A percentile compares a stretch with the other conserved stretches of the same genome.
Conservation (phyloP, 2,113 vertebrate species). For the Peromyscus maniculatus region DNA sequence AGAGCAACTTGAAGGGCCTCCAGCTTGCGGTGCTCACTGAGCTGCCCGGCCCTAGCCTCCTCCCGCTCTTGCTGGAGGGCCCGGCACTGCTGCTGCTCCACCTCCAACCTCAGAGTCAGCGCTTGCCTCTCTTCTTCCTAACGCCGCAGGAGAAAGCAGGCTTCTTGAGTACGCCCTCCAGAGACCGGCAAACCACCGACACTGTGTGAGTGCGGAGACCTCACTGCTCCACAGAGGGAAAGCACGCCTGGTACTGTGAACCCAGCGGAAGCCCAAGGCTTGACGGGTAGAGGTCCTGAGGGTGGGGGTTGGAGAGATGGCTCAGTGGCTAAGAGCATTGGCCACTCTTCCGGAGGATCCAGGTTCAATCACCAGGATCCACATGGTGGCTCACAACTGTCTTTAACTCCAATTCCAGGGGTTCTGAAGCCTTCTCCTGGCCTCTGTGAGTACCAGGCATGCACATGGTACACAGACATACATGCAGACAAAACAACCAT, state of each 20-base stretch:
- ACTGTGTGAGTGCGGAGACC: neutral
- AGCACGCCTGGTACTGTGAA: too few species aligned
- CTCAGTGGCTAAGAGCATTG: neutral
- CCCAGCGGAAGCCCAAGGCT: neutral
- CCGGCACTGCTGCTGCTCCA: conserved; percentile 66
- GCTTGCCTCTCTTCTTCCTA: conserved; percentile 83
- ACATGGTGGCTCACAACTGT: neutral
- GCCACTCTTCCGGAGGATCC: neutral
- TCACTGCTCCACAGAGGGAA: neutral
- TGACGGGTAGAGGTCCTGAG: too few species aligned
- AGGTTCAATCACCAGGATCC: neutral
- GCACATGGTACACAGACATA: neutral
- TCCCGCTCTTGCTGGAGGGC: conserved; percentile 78
- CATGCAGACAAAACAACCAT: neutral
- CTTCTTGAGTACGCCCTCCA: neutral
- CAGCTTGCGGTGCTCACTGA: conserved; percentile 73
- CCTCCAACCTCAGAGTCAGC: conserved; percentile 73
- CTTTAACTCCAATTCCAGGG: neutral
- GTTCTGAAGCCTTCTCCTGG: neutral
- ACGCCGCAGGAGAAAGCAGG: conserved; percentile 21
- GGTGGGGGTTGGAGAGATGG: neutral
- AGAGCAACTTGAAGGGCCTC: conserved; percentile 78
- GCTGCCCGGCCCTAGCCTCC: conserved; percentile 66
- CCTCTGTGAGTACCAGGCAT: neutral
- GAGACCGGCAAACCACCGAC: neutral